Evolutionary conservation across 1,140 invertebrate species (phyloP), one percentile per base, ranked within the genome.

Genomic region (Dysdera silvatica): DNA sequence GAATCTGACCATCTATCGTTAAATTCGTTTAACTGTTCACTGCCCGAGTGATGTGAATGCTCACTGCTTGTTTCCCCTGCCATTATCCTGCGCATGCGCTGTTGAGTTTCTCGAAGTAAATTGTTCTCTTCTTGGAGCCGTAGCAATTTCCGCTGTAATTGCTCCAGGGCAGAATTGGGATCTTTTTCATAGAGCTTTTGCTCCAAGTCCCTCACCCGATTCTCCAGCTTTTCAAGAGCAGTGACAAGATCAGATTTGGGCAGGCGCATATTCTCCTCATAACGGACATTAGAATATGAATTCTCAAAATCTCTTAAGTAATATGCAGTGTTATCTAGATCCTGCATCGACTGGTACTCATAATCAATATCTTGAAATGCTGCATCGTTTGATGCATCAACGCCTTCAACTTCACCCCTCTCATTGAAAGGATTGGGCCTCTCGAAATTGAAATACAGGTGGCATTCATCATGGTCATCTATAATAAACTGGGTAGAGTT

Each of bases 401-500:
- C 45, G 10, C n/a, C 53, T 3, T 52, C 29, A 5, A 28, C 7
- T 31, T 40, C 14, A 5, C 20, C 35, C 18, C 3, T 45, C 31
- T 45, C 35, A 47, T 59, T 41, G 43, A 62, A 58, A 53, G 57
- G 61, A 55, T 53, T 43, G 26, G 66, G 51, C 29, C 68, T 70
- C 28, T 70, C 70, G 58, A 70, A 71, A 62, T 67, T 67, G 18
- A 68, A 56, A 56, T 71, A 73, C 23, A 72, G 41, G 18, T 66
- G 60, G 32, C 69, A 71, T 33, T 73, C 67, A 61, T 73, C 68
- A 53, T 76, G 72, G 56, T 74, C 72, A 40, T 75, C 75, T 64
- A 76, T 76, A 41, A 76, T 74, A 59, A 74, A 76, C 48, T 73
- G 71, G 20, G 73, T 75, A 28, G 70, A 74, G 68, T 76, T 76